Percentiles rank a stretch among this genome's conserved stretches.
Evolutionary conservation across 1,140 invertebrate genomes (phyloP).

Genomic region (Hyles vespertilio): DNA sequence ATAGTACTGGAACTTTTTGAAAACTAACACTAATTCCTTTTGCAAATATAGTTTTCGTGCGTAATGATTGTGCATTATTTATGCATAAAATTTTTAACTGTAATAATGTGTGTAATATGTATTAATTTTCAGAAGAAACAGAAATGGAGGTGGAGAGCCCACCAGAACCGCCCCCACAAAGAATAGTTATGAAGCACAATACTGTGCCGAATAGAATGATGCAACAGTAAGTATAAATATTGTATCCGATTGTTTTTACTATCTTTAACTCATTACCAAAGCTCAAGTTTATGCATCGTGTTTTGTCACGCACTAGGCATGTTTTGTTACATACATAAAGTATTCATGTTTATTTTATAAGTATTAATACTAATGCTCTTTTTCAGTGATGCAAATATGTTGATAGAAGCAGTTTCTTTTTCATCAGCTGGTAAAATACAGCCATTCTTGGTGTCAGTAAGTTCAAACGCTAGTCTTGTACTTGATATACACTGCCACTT

Average conservation of each 20-base stretch:
- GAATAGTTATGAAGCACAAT: constrained; percentile 82
- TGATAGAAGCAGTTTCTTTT: constrained; percentile 92
- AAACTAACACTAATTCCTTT: no score
- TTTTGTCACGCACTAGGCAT: background rate
- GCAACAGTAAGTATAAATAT: constrained; percentile 78
- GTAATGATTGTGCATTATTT: no score
- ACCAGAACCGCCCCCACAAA: constrained; percentile 75
- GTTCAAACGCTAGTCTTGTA: constrained; percentile 90
- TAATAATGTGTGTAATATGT: background rate
- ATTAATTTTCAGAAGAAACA: constrained; percentile 61
- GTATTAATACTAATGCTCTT: constrained; percentile 13
- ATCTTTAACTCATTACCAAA: no score
- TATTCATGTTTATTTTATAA: background rate
- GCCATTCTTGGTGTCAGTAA: constrained; percentile 92
- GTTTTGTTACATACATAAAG: background rate
- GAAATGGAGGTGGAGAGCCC: constrained; percentile 77
- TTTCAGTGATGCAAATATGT: constrained; percentile 89
- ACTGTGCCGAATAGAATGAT: constrained; percentile 81
- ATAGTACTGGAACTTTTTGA: no score
- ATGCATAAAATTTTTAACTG: no score
- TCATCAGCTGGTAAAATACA: constrained; percentile 92
- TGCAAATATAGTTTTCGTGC: no score
- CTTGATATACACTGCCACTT: constrained; percentile 97
- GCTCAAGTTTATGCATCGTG: no score
- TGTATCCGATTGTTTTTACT: background rate